Base-by-base conservation (phyloP, 2,888 invertebrate genomes). In the Bhutanitis thaidina region DNA sequence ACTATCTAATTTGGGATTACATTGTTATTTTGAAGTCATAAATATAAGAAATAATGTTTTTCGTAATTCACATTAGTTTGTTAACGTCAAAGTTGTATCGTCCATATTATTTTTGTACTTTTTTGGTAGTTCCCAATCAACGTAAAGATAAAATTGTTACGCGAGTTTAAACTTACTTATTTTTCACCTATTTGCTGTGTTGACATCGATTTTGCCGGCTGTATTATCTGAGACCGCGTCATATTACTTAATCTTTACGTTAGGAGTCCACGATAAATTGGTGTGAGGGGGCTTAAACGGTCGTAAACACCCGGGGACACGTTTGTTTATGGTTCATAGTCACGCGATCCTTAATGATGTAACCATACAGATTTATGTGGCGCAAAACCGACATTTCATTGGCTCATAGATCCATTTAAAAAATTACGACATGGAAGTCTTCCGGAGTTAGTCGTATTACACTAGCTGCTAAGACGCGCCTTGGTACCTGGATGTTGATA, bases 331-430 rank as follows among this genome's bases (percentile, higher is more conserved):
- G 74, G 79, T 60, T 57, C 55, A 47, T 49, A 77, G 81, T 77
- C 87, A 88, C 88, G 87, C 88, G 68, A 88, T 69, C 59, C 65
- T 74, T 85, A 87, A 85, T 85, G 82, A 84, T 80, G 77, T 80
- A 79, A 78, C 71, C 61, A 62, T 73, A 68, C 69, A 65, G 73
- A 85, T 84, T 83, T 85, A 84, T 83, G 73, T 56, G 56, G 56
- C 51, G 55, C 52, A 45, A 45, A 14, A 12, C 15, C 32, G 52
- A 45, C 53, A 49, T 50, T 48, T 51, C 55, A 46, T 52, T 56
- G 56, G 47, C 48, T 58, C 55, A 44, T 52, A 52, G 57, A 56
- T 58, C 55, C 48, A 54, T 57, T 57, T 41, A 47, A 36, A 46
- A 55, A 58, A 62, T 12, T 9, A 10, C 30, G 10, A 10, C 9